These are phyloP conservation scores for Sebastiscus tertius DNA, from an alignment of 2,797 vertebrate species.

Conservation along the genomic window DNA sequence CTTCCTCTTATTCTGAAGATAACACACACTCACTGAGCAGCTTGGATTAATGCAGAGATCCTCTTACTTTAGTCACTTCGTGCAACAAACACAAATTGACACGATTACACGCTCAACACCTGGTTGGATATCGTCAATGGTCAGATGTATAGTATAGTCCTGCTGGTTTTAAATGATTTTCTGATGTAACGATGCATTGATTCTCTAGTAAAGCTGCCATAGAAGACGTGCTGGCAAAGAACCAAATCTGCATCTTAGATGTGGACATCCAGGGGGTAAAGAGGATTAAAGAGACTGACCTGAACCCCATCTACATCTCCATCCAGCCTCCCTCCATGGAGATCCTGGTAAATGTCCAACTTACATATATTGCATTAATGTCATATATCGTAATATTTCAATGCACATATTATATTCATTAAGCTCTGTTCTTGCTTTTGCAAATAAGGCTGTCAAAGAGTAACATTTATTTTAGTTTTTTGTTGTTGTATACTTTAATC, in stretches of 20 bases:
- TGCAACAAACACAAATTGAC: conserved; percentile 15
- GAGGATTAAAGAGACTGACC: conserved; percentile 94
- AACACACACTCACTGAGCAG: conserved; percentile 46
- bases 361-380: not conserved
- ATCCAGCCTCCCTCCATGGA: conserved; percentile 94
- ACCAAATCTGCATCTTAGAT: conserved; percentile 96
- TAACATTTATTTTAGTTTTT: not conserved
- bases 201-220: conserved; percentile 89
- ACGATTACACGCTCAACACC: not conserved
- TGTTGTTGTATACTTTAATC: not conserved
- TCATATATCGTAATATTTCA: not conserved
- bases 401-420: not conserved
- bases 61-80: conserved; percentile 40
- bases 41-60: conserved; percentile 52
- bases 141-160: not conserved
- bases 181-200: not conserved
- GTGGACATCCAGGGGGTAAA: conserved; percentile 96
- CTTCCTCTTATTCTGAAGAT: conserved; percentile 57
- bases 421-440: not conserved
- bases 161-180: not conserved
- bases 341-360: conserved; percentile 83
- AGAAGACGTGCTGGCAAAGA: conserved; percentile 91
- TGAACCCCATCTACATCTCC: conserved; percentile 94
- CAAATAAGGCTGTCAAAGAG: not conserved
- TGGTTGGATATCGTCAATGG: not conserved